Base-by-base conservation (phyloP, 2,888 invertebrate species). In the Athetis lepigone region DNA sequence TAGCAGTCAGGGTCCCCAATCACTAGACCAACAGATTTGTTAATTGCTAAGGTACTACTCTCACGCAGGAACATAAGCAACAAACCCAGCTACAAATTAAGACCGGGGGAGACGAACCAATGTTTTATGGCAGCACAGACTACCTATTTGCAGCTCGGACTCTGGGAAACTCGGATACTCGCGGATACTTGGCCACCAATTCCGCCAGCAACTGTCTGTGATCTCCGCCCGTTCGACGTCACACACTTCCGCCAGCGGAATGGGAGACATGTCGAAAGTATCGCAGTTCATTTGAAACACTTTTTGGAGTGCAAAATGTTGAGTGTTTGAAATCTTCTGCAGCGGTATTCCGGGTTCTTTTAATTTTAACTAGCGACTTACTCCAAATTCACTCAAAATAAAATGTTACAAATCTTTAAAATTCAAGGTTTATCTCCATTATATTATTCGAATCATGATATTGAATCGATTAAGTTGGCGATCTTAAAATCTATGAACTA, bases 241-340 rank as follows among this genome's bases (percentile, higher is more conserved):
- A 9, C 1, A 4, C 29, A n/a, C 16, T 23, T 9, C 19, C 36
- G 13, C 60, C 45, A 33, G 2, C 23, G 13, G 11, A 37, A 29
- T 36, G 9, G 40, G 68, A 13, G 27, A 61, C 6, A 29, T 11
- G 46, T 45, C 69, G 69, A 62, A 69, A 67, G 61, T 47, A 37
- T 46, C 46, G 27, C 36, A 40, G 21, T 40, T 57, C 8, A 27
- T 68, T 66, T 51, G 46, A 37, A 29, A 47, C 21, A 67, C 4
- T 4, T 33, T 39, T 27, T 11, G 0, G 8, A 11, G 9, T 18
- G 4, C 8, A 2, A 33, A 4, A 29, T 33, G 11, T 33, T 13
- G 13, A 0, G 2, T 4, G 33, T 13, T 13, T 42, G 7, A 2
- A n/a, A n/a, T n/a, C n/a, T n/a, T n/a, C n/a, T n/a, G n/a, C n/a